Evolutionary conservation across 1,140 invertebrate species (phyloP).

Genomic region (Drosophila setifemur): DNA sequence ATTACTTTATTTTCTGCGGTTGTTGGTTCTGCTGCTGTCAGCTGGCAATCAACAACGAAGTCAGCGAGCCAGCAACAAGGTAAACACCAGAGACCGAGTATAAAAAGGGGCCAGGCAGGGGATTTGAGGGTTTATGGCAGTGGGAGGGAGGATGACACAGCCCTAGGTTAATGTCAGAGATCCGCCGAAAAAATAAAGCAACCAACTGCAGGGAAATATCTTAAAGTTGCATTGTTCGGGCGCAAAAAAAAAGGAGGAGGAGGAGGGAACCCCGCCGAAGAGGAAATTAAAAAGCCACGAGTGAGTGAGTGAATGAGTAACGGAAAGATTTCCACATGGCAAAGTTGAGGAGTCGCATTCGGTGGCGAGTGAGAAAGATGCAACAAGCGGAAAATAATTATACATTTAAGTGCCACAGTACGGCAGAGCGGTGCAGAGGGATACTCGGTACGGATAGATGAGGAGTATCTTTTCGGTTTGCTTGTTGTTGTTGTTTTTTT

Average conservation of each 20-base stretch:
- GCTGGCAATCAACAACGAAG: slow-evolving; percentile 73
- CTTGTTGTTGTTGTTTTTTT: slow-evolving; percentile 21
- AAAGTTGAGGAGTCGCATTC: slow-evolving; percentile 15
- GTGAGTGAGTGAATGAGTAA: slow-evolving; percentile 51
- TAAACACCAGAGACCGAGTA: slow-evolving; percentile 53
- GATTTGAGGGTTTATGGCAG: neutral
- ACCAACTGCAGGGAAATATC: slow-evolving; percentile 25
- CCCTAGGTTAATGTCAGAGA: slow-evolving; percentile 57
- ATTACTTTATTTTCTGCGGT: slow-evolving; percentile 20
- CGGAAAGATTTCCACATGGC: slow-evolving; percentile 54
- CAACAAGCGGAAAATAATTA: slow-evolving; percentile 76
- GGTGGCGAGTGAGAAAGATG: slow-evolving; percentile 9
- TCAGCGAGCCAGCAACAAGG: slow-evolving; percentile 69
- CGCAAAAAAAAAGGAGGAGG: too few relatives aligned
- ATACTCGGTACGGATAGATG: slow-evolving; percentile 3
- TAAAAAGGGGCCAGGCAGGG: slow-evolving; percentile 11
- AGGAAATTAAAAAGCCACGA: slow-evolving; percentile 56
- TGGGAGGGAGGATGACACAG: slow-evolving; percentile 25
- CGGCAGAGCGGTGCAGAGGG: neutral
- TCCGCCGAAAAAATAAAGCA: slow-evolving; percentile 18
- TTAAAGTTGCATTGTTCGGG: slow-evolving; percentile 56
- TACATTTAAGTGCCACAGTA: slow-evolving; percentile 59
- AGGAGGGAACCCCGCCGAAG: neutral
- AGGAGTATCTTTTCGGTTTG: slow-evolving; percentile 23
- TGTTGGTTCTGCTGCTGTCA: slow-evolving; percentile 39